Base-by-base conservation (phyloP, 1,140 invertebrate genomes). In the Drosophila aff. region DNA sequence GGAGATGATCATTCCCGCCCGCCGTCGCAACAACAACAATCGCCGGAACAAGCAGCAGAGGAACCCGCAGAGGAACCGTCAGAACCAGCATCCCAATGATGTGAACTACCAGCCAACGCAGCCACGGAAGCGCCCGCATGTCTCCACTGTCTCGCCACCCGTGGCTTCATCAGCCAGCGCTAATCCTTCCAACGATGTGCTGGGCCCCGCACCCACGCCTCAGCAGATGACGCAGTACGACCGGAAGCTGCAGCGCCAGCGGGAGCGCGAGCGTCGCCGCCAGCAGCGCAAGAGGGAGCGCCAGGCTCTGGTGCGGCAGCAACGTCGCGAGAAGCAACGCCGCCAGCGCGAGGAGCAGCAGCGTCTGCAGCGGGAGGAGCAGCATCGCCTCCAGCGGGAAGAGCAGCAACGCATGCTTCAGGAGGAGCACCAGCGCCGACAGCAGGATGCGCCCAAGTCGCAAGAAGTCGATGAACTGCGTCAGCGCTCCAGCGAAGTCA, bases 171-270 rank as follows among this genome's bases (percentile, higher is more conserved):
- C 3, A 40, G 38, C 31, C 13, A n/a, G n/a, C n/a, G 9, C n/a
- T 23, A 53, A 26, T 21, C 28, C 11, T 15, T 44, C 38, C 6
- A 92, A 90, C 50, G 85, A 91, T 16, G 67, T 83, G n/a, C 13
- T 76, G 18, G 50, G 31, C 11, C 18, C 49, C 28, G 23, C 66
- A 2, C 23, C 72, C 8, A 74, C 55, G 10, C 53, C 57, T 2
- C 72, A 65, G 40, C 79, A 86, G 40, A 78, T 86, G 64, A 91
- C 82, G 6, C 64, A 79, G 26, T 81, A 90, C 49, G 91, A 92
- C 62, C 85, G 82, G 18, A 87, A 80, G 53, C 50, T 92, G 68
- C 81, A 92, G 36, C 76, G 82, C n/a, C 82, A 92, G 57, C 67
- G 91, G 2, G 68, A 92, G 36, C 82, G 77, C 50, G 91, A 92